Base-by-base conservation (phyloP, 2,113 vertebrate genomes). In the Cardinalis cardinalis region DNA sequence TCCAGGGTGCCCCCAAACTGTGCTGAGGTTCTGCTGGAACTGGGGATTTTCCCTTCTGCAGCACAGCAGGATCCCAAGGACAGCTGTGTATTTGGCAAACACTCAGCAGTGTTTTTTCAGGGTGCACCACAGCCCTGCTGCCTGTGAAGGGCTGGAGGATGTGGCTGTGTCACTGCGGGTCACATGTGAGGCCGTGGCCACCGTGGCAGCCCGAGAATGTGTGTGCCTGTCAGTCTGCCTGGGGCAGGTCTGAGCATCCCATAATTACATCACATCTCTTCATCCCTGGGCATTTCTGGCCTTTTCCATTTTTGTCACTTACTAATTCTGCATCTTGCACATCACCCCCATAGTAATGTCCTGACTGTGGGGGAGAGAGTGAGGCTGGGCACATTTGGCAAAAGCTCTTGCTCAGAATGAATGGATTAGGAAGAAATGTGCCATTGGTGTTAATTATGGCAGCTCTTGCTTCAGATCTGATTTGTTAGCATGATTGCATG, bases 181-280 rank as follows among this genome's bases (percentile, higher is more conserved):
- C 29, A 23, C 0, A 0, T 8, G 17, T 12, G 9, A 65, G 65
- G 26, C n/a, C 5, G 5, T 0, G 17, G 65, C 74, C 25, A 3
- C 0, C 2, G 23, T 25, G 32, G 14, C 52, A 70, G 44, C n/a
- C 49, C 0, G 0, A 21, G 36, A 1, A 0, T 1, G 3, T 10
- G 3, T 10, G 10, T 8, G 58, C 19, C 58, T 2, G 3, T 29
- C 31, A n/a, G 14, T 12, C 34, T 85, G 3, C 77, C 73, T 15
- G 63, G 24, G 72, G 43, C 61, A 25, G 49, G 12, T 14, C 75
- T 80, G 64, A 49, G 56, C 78, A 52, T 46, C 73, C 60, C 7
- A 0, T 5, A 2, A 10, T 34, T 12, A 10, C 17, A 1, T 5
- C 77, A 44, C 4, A 14, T n/a, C 72, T 51, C 59, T 38, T 40